Base-by-base conservation (phyloP, 2,113 vertebrate genomes). In the Rhagologus leucostigma region DNA sequence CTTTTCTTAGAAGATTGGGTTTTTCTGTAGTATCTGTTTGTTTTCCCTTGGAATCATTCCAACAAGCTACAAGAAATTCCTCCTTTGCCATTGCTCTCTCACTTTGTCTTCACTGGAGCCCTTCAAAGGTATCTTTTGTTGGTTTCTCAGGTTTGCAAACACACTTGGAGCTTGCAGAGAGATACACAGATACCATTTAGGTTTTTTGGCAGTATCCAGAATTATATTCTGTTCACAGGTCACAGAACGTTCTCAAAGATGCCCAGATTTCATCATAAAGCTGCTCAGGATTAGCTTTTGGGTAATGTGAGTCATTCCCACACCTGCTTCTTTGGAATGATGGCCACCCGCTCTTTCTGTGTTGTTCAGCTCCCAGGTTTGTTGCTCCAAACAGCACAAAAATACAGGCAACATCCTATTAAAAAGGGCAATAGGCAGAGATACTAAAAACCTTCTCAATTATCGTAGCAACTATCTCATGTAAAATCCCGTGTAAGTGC, bases 401-500 rank as follows among this genome's bases (percentile, higher is more conserved):
- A 83, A 37, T 22, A 30, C 75, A 75, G 39, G 39, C 70, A 88
- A 22, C 35, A 16, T 57, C 32, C 11, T 23, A 22, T 62, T 39
- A 30, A 44, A 59, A 69, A 52, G 11, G 19, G 15, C 47, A 41
- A 16, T 13, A 57, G 35, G 20, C 37, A 50, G 21, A 77, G 53
- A 13, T 33, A 41, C 4, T n/a, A 55, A 71, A 90, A 64, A 44
- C 14, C 1, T 29, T 15, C 8, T 13, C 16, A 1, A 26, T 64
- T 73, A 41, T 67, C 0, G 0, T 7, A 55, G 35, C 47, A 76
- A 7, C 7, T 8, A 10, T 33, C 42, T 90, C 0, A 0, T 53
- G 42, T 50, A 74, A 57, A 92, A 92, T 75, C 65, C 29, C 21
- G 2, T 18, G 13, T 11, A 57, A 62, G 44, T 39, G 32, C 52